Evolutionary conservation across 2,797 vertebrate species (phyloP), one percentile per base, ranked within the genome.

Genomic region (Denticeps clupeoides): DNA sequence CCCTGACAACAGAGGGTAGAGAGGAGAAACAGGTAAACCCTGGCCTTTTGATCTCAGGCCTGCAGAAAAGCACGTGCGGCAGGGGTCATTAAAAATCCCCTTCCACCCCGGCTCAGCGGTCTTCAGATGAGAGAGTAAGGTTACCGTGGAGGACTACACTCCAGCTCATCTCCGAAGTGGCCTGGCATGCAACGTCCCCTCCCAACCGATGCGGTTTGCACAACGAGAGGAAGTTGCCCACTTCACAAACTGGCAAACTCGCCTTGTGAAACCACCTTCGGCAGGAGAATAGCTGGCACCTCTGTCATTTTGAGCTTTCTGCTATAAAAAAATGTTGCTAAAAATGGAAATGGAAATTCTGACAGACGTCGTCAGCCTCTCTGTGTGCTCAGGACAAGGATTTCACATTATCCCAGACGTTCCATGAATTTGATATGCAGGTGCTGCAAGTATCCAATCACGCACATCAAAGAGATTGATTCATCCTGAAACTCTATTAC

Each of bases 81-180:
- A 41, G n/a, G 48, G 51, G 65, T 59, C 62, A 64, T 67, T 64
- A 67, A 61, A 63, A 56, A 57, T 51, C 48, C 50, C 45, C 35
- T 56, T 52, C 44, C 41, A 51, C 48, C 33, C 45, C 37, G 35
- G 25, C 25, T 45, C 10, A 28, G 42, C 41, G 45, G 56, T 62
- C 57, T 47, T 32, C 48, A 53, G 60, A 63, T 62, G 57, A 62
- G 51, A 66, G 57, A 49, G 38, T 40, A 40, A 51, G 53, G 59
- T 62, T 56, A 57, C 45, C 37, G 50, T n/a, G n/a, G n/a, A n/a
- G n/a, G n/a, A n/a, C n/a, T n/a, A n/a, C n/a, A n/a, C n/a, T n/a
- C n/a, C n/a, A n/a, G n/a, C n/a, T n/a, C n/a, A n/a, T n/a, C n/a
- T n/a, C n/a, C n/a, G n/a, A n/a, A n/a, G n/a, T n/a, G n/a, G n/a